Percentiles rank a stretch among this genome's conserved stretches.
phyloP scores from a whole-genome alignment of 2,797 vertebrate genomes.

The Mus spretus region DNA sequence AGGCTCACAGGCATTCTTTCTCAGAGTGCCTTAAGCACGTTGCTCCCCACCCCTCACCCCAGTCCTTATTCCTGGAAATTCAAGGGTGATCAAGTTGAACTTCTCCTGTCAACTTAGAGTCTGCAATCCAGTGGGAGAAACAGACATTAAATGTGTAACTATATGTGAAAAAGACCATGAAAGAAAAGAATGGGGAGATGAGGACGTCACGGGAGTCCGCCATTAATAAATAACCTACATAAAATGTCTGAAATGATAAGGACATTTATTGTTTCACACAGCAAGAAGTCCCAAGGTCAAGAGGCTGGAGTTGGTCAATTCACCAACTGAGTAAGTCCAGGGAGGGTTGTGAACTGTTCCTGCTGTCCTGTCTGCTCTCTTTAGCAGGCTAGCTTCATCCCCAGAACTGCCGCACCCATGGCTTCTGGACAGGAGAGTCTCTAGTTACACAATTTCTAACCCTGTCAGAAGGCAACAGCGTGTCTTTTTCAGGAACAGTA shows the following conservation, averaged over 20 bases:
- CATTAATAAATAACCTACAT: slow-evolving; percentile 71
- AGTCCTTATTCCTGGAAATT: background rate
- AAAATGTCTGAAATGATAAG: slow-evolving; percentile 67
- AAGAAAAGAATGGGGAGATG: background rate
- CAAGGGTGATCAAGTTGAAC: slow-evolving; percentile 2
- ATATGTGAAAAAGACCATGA: background rate
- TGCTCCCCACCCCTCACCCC: background rate
- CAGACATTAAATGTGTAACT: background rate
- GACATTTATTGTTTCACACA: slow-evolving; percentile 25
- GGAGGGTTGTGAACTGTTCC: background rate
- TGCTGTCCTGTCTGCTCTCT: background rate
- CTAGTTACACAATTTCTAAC: background rate
- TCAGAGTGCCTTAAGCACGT: background rate
- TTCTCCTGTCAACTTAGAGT: background rate
- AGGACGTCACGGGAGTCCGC: background rate
- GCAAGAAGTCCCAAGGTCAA: slow-evolving; percentile 70
- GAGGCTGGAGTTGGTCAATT: background rate
- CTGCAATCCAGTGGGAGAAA: background rate
- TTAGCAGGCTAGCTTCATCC: background rate
- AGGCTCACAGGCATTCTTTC: slow-evolving; percentile 20
- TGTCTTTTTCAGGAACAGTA: background rate
- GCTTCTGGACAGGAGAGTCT: background rate
- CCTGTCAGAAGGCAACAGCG: background rate
- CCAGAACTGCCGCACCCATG: background rate
- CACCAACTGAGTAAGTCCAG: background rate